Conservation (phyloP, 2,888 invertebrate genomes). For the Dicycla oo region DNA sequence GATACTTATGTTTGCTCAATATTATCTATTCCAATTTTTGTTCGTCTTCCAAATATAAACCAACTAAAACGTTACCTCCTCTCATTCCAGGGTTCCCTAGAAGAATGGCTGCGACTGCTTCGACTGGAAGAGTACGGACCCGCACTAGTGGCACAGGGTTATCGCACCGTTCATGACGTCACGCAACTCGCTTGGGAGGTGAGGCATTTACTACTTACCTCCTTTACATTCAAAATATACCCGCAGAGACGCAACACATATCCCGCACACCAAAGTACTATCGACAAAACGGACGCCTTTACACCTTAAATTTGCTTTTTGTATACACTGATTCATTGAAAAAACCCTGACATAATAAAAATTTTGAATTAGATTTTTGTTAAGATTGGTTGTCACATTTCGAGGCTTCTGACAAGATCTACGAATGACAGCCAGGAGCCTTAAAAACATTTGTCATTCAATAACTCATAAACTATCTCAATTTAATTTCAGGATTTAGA, state of each 20-base stretch:
- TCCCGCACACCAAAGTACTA: no score
- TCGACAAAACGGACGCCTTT: no score
- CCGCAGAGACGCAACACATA: no score
- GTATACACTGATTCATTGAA: no score
- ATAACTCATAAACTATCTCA: conserved; percentile 13
- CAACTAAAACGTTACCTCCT: conserved; percentile 23
- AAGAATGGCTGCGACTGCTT: conserved; percentile 98
- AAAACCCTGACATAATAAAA: no score
- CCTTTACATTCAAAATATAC: no score
- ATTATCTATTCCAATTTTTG: background rate
- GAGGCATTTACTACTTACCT: conserved; percentile 29
- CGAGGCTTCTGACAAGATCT: background rate
- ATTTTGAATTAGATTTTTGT: no score
- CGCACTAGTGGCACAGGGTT: conserved; percentile 97
- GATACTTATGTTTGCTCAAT: no score
- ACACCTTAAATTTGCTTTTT: no score
- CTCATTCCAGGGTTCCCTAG: conserved; percentile 94
- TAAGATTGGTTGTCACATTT: background rate
- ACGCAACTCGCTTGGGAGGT: conserved; percentile 98
- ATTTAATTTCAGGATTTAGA: conserved; percentile 94
- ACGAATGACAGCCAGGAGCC: background rate
- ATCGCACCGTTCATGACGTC: conserved; percentile 97
- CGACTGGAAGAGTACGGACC: conserved; percentile 98
- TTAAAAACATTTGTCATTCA: background rate
- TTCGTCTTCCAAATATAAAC: background rate